phyloP scores from a whole-genome alignment of 2,113 vertebrate species.

The Petromus typicus region DNA sequence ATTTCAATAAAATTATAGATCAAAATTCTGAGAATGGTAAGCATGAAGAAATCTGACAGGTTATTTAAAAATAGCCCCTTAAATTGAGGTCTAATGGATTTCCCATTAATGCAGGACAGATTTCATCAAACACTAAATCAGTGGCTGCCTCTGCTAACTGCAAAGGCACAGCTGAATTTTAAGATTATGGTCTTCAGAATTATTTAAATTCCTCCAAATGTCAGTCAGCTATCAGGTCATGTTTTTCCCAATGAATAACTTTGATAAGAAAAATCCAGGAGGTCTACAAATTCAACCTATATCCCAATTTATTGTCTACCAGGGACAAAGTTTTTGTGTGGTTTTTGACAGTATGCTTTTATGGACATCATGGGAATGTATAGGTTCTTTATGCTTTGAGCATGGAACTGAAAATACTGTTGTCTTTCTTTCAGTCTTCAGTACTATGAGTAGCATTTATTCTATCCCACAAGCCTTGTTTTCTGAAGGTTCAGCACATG shows the following conservation, averaged over 20 bases:
- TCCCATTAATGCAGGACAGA: constrained; percentile 40
- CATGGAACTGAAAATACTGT: background rate
- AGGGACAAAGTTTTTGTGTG: background rate
- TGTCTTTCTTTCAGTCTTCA: background rate
- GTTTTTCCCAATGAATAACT: background rate
- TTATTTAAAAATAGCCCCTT: constrained; percentile 4
- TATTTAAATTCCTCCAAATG: background rate
- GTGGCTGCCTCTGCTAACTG: background rate
- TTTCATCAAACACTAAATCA: background rate
- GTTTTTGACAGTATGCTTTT: background rate
- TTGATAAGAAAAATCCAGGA: background rate
- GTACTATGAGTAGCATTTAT: background rate
- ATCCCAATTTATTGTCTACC: background rate
- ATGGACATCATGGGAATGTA: background rate
- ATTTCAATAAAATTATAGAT: constrained; percentile 38
- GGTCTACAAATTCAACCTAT: background rate
- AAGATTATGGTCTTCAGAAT: background rate
- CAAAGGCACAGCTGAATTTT: background rate
- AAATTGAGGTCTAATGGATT: constrained; percentile 30
- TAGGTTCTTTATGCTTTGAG: background rate
- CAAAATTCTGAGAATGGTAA: background rate
- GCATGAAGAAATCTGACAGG: background rate
- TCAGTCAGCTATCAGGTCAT: background rate
- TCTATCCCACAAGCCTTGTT: accelerated
- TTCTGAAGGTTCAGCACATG: background rate